These are phyloP conservation scores for Garra rufa DNA, from an alignment of 2,113 vertebrate genomes.

Conservation along the genomic window DNA sequence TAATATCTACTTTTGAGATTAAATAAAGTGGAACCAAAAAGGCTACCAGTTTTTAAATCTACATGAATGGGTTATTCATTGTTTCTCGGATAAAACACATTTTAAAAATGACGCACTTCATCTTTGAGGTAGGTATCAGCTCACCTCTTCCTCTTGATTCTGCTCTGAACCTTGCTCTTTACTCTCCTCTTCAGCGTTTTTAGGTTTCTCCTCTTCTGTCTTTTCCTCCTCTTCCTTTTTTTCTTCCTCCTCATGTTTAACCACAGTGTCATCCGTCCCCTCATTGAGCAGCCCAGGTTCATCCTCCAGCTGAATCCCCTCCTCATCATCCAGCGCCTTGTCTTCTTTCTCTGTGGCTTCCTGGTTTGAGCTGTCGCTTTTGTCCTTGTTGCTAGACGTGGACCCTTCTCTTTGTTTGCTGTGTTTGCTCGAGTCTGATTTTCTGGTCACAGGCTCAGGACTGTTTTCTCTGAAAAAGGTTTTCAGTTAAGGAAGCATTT, in stretches of 20 bases:
- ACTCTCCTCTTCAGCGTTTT: constrained; percentile 14
- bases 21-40: too few species aligned
- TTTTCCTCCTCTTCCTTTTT: constrained; percentile 13
- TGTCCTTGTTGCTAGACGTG: constrained; percentile 47
- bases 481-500: background rate
- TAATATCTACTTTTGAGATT: too few species aligned
- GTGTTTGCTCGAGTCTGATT: constrained; percentile 39
- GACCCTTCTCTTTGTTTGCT: constrained; percentile 27
- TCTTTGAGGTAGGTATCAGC: background rate
- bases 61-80: background rate
- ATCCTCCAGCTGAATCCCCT: constrained; percentile 62
- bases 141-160: constrained; percentile 39
- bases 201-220: constrained; percentile 30
- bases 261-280: background rate
- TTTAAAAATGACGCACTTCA: background rate
- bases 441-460: constrained; percentile 34
- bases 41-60: too few species aligned
- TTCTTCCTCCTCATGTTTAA: background rate
- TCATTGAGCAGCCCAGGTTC: constrained; percentile 22
- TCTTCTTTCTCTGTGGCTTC: constrained; percentile 29
- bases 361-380: constrained; percentile 14
- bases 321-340: constrained; percentile 27
- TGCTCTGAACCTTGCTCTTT: constrained; percentile 39
- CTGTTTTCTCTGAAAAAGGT: constrained; percentile 40
- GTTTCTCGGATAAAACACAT: background rate